A percentile compares a stretch with the other conserved stretches of the same genome.
Conservation (phyloP, 1,140 invertebrate genomes). For the Bombus ignitus region DNA sequence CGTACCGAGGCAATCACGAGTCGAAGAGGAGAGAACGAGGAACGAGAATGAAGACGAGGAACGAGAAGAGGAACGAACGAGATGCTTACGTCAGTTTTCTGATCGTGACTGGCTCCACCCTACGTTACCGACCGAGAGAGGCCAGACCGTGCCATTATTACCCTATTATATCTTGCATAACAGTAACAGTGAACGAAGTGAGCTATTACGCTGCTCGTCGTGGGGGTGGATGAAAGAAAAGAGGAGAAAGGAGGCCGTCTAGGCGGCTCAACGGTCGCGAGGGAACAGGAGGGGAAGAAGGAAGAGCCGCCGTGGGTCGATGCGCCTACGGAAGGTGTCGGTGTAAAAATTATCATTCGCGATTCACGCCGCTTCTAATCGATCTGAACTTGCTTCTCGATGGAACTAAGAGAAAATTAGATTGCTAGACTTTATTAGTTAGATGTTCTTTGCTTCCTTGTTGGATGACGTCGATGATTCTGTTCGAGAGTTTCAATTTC, state of each 20-base stretch:
- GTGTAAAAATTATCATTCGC: slow-evolving; percentile 44
- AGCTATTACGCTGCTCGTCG: slow-evolving; percentile 70
- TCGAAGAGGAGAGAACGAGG: slow-evolving; percentile 26
- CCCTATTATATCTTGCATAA: slow-evolving; percentile 81
- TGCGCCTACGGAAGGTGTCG: slow-evolving; percentile 56
- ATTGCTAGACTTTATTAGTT: not conserved
- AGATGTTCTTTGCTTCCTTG: not conserved
- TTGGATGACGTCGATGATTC: too few relatives aligned
- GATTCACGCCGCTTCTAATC: slow-evolving; percentile 60
- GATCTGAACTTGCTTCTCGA: slow-evolving; percentile 68
- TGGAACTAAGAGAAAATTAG: slow-evolving; percentile 33
- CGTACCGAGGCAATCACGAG: slow-evolving; percentile 35
- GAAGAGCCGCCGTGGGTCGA: slow-evolving; percentile 62
- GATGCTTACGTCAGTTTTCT: slow-evolving; percentile 79
- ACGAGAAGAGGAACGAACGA: slow-evolving; percentile 67
- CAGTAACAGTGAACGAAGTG: slow-evolving; percentile 77
- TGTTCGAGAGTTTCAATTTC: not conserved
- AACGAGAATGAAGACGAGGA: slow-evolving; percentile 37
- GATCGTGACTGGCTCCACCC: slow-evolving; percentile 81
- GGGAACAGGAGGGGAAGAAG: slow-evolving; percentile 5
- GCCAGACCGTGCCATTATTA: slow-evolving; percentile 77
- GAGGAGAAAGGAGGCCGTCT: slow-evolving; percentile 64
- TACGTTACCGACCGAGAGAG: slow-evolving; percentile 69
- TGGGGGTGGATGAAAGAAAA: slow-evolving; percentile 63
- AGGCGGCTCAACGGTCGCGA: not conserved